Conservation (phyloP, 2,888 invertebrate species). For the Amphipyra tragopoginis region DNA sequence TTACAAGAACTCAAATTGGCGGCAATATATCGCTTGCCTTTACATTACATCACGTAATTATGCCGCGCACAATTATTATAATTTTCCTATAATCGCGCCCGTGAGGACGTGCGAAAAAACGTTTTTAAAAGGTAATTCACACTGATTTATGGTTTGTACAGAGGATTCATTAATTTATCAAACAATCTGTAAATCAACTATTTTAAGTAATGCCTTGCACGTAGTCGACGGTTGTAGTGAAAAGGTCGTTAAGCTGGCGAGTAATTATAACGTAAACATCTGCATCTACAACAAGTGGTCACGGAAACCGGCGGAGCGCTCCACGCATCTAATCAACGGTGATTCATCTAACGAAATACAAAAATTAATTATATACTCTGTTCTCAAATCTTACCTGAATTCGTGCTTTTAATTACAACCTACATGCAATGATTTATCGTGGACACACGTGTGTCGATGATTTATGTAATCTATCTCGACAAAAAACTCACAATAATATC, state of each 20-base stretch:
- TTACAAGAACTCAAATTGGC: conserved; percentile 88
- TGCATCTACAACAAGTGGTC: conserved; percentile 79
- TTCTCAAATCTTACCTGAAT: conserved; percentile 83
- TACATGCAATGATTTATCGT: conserved; percentile 83
- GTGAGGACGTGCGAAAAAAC: conserved; percentile 89
- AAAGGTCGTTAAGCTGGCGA: conserved; percentile 81
- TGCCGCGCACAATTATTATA: conserved; percentile 87
- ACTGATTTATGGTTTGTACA: conserved; percentile 81
- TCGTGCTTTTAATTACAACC: conserved; percentile 86
- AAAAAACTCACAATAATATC: conserved; percentile 49
- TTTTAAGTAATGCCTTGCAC: conserved; percentile 60
- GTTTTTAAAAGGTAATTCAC: conserved; percentile 80
- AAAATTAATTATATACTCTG: conserved; percentile 87
- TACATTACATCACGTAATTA: conserved; percentile 87
- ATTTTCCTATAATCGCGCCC: conserved; percentile 87
- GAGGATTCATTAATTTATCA: conserved; percentile 75
- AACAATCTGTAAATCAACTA: conserved; percentile 62
- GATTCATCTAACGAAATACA: conserved; percentile 87
- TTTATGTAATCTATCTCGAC: conserved; percentile 71
- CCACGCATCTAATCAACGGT: conserved; percentile 83
- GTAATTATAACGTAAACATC: conserved; percentile 86
- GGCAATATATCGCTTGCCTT: conserved; percentile 82
- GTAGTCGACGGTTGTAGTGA: conserved; percentile 68
- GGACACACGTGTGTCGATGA: conserved; percentile 79
- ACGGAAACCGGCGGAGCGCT: conserved; percentile 71